Evolutionary conservation across 1,140 invertebrate species (phyloP).

Genomic region (Laupala kohalensis): DNA sequence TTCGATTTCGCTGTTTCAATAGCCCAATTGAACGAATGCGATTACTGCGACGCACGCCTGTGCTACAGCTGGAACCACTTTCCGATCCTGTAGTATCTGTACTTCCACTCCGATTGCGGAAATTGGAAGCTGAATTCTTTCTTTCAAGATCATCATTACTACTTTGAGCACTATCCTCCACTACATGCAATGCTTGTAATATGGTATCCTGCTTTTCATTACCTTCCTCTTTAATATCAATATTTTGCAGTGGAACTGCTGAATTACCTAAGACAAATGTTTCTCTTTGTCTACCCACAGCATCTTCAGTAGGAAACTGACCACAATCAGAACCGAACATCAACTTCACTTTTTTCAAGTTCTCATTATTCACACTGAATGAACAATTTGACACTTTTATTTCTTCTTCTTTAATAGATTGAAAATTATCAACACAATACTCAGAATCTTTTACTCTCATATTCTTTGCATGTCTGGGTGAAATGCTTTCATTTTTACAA

Average conservation of each 20-base stretch:
- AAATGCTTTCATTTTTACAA: background rate
- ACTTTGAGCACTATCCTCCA: background rate
- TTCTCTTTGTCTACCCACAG: background rate
- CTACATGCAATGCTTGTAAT: background rate
- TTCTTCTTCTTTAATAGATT: background rate
- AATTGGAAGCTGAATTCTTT: background rate
- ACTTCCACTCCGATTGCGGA: conserved; percentile 28
- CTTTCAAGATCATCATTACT: conserved; percentile 5
- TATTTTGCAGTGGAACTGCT: background rate
- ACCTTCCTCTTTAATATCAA: background rate
- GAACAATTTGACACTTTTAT: background rate
- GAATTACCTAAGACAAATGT: too few relatives aligned
- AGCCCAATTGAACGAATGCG: conserved; percentile 43
- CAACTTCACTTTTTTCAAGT: background rate
- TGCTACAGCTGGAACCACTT: conserved; percentile 29
- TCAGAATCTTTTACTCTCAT: background rate
- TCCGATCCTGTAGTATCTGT: conserved; percentile 32
- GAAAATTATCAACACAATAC: background rate
- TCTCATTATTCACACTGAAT: background rate
- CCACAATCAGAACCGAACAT: background rate
- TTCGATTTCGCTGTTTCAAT: conserved; percentile 32
- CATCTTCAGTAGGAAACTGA: background rate
- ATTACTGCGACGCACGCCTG: conserved; percentile 37
- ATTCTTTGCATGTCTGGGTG: background rate
- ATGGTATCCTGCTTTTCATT: background rate